These are phyloP conservation scores for Kryphioiulus occultus DNA, from an alignment of 2,888 invertebrate genomes.

Conservation along the genomic window DNA sequence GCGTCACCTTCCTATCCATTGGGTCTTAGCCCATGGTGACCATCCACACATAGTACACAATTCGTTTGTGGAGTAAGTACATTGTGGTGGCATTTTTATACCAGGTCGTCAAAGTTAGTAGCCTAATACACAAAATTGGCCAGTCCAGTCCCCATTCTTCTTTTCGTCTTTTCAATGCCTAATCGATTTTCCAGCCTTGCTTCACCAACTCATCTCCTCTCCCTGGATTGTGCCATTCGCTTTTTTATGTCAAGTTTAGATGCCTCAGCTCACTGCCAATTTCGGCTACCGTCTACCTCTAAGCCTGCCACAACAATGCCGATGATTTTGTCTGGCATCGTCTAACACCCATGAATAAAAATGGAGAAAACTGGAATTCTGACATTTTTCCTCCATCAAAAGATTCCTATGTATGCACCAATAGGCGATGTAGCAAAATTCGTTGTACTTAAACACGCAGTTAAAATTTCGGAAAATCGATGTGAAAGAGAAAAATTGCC, in stretches of 20 bases:
- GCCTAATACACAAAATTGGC: slow-evolving; percentile 35
- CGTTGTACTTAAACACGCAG: not conserved
- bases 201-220: not conserved
- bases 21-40: not conserved
- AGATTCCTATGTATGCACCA: not conserved
- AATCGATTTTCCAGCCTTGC: slow-evolving; percentile 16
- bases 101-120: slow-evolving; percentile 10
- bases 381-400: not conserved
- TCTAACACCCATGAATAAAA: slow-evolving; percentile 25
- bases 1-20: not conserved
- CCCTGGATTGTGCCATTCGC: not conserved
- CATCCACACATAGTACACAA: not conserved
- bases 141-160: slow-evolving; percentile 31
- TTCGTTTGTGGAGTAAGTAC: not conserved
- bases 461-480: not conserved
- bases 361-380: not conserved
- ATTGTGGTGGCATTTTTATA: slow-evolving; percentile 35
- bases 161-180: slow-evolving; percentile 17
- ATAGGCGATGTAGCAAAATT: not conserved
- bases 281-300: slow-evolving; percentile 19
- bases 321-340: slow-evolving; percentile 29
- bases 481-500: not conserved
- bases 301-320: slow-evolving; percentile 20
- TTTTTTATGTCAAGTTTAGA: slow-evolving; percentile 29
- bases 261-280: slow-evolving; percentile 30